Evolutionary conservation across 2,113 vertebrate genomes (phyloP), one percentile per base, ranked within the genome.

Genomic region (Menidia beryllina): DNA sequence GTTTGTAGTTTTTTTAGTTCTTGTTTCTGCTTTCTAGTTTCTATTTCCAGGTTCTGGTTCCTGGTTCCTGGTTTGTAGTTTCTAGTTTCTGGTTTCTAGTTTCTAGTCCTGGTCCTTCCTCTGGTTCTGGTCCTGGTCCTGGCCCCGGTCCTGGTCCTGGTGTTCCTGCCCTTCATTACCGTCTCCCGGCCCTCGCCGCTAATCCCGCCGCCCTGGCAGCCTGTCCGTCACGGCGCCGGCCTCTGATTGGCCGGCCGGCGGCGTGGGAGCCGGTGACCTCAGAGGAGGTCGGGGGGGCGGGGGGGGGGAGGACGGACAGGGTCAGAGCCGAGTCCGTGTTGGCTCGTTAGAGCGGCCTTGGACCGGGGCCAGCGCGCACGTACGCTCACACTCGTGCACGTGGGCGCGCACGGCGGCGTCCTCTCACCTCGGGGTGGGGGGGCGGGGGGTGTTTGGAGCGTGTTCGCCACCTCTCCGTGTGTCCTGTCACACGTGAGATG

Each of bases 111-210:
- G 30, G 30, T 30, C 8, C 30, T 30, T 30, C 30, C 8, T 30
- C 30, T 30, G n/a, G n/a, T n/a, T n/a, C n/a, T n/a, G n/a, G n/a
- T n/a, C n/a, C n/a, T n/a, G n/a, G n/a, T n/a, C n/a, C n/a, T n/a
- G n/a, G n/a, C n/a, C n/a, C n/a, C n/a, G n/a, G n/a, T n/a, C n/a
- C n/a, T n/a, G n/a, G n/a, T n/a, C n/a, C n/a, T n/a, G n/a, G n/a
- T n/a, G n/a, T 69, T 7, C 30, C 15, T 52, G 17, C 23, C 48
- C 3, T 5, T 0, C 1, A 15, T n/a, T n/a, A 0, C 3, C 9
- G 9, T 53, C 36, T n/a, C 41, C 13, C 58, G 4, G 17, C 15
- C 94, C 96, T 97, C 94, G 94, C 96, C 90, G 94, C 95, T 96
- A 95, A 82, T 89, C 91, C 90, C 50, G 1, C 14, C 17, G 78